Evolutionary conservation across 2,888 invertebrate genomes (phyloP), one percentile per base, ranked within the genome.

Genomic region (Gerosis bhagava): DNA sequence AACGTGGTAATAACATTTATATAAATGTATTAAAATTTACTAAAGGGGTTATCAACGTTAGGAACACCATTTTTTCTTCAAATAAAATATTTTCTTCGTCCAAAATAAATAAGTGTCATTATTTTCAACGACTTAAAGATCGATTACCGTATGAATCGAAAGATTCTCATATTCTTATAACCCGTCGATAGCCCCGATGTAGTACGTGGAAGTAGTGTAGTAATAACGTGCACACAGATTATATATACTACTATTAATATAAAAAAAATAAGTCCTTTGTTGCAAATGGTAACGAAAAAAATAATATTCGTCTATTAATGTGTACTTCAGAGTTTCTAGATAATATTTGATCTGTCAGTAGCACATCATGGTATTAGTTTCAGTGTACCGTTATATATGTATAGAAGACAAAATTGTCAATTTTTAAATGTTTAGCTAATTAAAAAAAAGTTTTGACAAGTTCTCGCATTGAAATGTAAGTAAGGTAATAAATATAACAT

Each of bases 391-490:
- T n/a, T n/a, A 49, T 54, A 52, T 60, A 59, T 59, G 56, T 56
- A 63, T 68, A 68, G 60, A 61, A 58, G 79, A 75, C 77, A 74
- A 77, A 75, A 74, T 80, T 79, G 86, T 84, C 86, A 87, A 87
- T 86, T 87, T 83, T 73, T 75, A 81, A 83, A 83, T 77, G 69
- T 82, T 77, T 84, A 84, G 75, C 82, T 73, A 45, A 37, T 37
- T 77, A 57, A 69, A 37, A 66, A 74, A 37, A 66, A 74, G 58
- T 70, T 77, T 78, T 71, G 65, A 63, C 64, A 69, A 69, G 66
- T 77, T 77, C 74, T 82, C 73, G 73, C 81, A 76, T 79, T 78
- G 69, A 67, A 64, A 63, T 75, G 61, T 77, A 80, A 75, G 70
- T 76, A 73, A 71, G 62, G 62, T 73, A n/a, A n/a, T n/a, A n/a